These are phyloP conservation scores for Salticus scenicus DNA, from an alignment of 2,888 invertebrate genomes.

Conservation along the genomic window DNA sequence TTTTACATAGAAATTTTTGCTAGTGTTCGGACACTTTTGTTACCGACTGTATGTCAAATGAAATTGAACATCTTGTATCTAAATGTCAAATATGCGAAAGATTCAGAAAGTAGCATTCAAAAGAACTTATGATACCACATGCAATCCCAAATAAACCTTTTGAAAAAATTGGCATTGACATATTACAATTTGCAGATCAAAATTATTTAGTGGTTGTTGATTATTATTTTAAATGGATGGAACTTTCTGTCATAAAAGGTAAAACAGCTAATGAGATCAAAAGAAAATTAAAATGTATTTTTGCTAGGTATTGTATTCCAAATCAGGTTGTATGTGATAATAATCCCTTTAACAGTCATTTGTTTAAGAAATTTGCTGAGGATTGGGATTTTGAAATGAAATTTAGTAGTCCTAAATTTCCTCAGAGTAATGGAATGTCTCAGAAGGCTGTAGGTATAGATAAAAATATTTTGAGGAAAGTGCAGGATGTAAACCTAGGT, in stretches of 20 bases:
- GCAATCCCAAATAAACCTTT: not conserved
- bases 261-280: not conserved
- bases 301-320: not conserved
- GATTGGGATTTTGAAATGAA: slow-evolving; percentile 3
- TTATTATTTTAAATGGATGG: slow-evolving; percentile 21
- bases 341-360: slow-evolving; percentile 25
- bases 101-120: slow-evolving; percentile 16
- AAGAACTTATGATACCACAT: not conserved
- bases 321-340: slow-evolving; percentile 8
- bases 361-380: slow-evolving; percentile 3
- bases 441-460: slow-evolving; percentile 26
- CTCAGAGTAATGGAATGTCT: slow-evolving; percentile 8
- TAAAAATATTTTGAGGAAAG: slow-evolving; percentile 17
- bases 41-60: too few relatives aligned
- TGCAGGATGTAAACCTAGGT: not conserved
- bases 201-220: not conserved
- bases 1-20: too few relatives aligned
- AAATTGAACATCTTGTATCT: not conserved
- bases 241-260: not conserved
- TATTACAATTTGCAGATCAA: not conserved
- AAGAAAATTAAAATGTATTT: not conserved
- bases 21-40: too few relatives aligned
- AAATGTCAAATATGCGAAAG: slow-evolving; percentile 13
- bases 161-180: slow-evolving; percentile 22
- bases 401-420: slow-evolving; percentile 13